A percentile compares a stretch with the other conserved stretches of the same genome.
phyloP scores from a whole-genome alignment of 2,113 vertebrate species.

The Prietella phreatophila region DNA sequence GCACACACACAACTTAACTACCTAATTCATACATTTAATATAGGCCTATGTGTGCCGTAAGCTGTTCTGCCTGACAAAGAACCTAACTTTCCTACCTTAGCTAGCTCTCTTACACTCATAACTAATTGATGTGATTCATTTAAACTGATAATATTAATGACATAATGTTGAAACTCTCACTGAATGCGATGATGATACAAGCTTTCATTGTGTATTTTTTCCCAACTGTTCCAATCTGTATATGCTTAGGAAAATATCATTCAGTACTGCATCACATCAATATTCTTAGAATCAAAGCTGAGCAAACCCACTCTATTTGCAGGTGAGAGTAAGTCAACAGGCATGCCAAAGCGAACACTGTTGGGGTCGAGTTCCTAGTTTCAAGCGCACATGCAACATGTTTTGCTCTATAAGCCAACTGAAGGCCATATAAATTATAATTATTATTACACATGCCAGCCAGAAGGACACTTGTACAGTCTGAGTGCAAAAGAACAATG shows the following conservation, averaged over 20 bases:
- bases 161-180: not conserved
- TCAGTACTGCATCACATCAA: not conserved
- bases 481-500: not conserved
- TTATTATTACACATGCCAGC: not conserved
- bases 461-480: not conserved
- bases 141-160: not conserved
- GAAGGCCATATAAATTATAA: not conserved
- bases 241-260: too few species aligned
- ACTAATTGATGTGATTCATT: not conserved
- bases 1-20: too few species aligned
- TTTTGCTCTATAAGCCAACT: not conserved
- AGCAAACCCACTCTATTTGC: not conserved
- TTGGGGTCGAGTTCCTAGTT: not conserved
- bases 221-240: not conserved
- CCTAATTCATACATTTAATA: not conserved
- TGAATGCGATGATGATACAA: not conserved
- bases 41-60: not conserved
- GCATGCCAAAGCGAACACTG: not conserved
- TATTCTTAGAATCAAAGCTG: not conserved
- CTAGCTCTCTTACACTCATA: not conserved
- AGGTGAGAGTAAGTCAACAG: not conserved
- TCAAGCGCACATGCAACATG: not conserved
- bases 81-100: not conserved
- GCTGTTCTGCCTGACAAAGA: not conserved
- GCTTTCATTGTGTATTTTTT: not conserved